Conservation (phyloP, 2,888 invertebrate genomes). For the Bellardia bayeri region DNA sequence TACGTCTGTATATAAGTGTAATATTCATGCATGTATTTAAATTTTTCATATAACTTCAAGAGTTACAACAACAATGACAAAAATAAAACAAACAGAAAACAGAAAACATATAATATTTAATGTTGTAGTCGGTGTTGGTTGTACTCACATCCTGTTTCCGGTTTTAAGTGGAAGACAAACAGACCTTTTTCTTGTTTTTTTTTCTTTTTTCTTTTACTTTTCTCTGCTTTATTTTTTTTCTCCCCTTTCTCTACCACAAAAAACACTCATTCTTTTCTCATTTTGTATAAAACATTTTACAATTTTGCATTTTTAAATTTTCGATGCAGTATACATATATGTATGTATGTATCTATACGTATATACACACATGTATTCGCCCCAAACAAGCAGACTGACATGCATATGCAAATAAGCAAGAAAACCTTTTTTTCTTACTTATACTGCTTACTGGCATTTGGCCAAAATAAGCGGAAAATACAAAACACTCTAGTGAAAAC, state of each 20-base stretch:
- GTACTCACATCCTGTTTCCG: conserved; percentile 66
- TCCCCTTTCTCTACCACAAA: conserved; percentile 20
- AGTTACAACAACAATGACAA: conserved; percentile 12
- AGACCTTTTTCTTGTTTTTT: conserved; percentile 61
- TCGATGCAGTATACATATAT: conserved; percentile 7
- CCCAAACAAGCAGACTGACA: conserved; percentile 55
- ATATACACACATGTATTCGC: neutral
- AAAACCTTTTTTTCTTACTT: conserved; percentile 55
- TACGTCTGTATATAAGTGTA: neutral
- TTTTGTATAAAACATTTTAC: conserved; percentile 59
- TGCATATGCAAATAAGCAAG: conserved; percentile 64
- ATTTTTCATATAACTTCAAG: conserved; percentile 35
- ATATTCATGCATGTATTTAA: conserved; percentile 31
- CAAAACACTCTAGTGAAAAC: conserved; percentile 46
- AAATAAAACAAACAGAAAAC: neutral
- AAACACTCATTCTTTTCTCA: conserved; percentile 21
- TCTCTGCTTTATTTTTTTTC: neutral
- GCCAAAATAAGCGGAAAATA: conserved; percentile 64
- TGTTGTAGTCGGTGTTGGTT: conserved; percentile 62
- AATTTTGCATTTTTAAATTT: conserved; percentile 63
- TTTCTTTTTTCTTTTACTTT: neutral
- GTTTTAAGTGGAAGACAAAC: conserved; percentile 67
- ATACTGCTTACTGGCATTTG: conserved; percentile 64
- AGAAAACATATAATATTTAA: conserved; percentile 38
- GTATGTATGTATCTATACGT: neutral